Evolutionary conservation across 2,888 invertebrate species (phyloP).

Genomic region (Hirtodrosophila cameraria): DNA sequence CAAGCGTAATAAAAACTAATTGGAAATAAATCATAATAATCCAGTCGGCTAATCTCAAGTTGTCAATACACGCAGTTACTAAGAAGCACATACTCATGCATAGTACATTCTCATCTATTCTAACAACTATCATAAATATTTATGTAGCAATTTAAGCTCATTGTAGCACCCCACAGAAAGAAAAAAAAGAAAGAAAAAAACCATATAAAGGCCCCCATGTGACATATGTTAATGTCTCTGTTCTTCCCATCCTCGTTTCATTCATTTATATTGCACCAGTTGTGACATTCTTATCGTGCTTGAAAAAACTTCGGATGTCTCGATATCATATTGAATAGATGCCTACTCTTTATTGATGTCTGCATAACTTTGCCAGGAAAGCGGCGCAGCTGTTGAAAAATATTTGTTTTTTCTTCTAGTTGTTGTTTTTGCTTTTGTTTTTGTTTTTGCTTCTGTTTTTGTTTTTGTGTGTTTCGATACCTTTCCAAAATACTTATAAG

Average conservation of each 20-base stretch:
- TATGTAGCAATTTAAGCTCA: slow-evolving; percentile 62
- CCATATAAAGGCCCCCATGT: slow-evolving; percentile 8
- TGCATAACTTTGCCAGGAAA: slow-evolving; percentile 14
- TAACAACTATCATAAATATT: slow-evolving; percentile 56
- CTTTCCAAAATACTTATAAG: slow-evolving; percentile 28
- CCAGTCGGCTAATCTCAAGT: slow-evolving; percentile 28
- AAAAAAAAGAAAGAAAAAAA: no score
- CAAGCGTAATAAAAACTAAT: slow-evolving; percentile 38
- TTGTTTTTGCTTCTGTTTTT: no score
- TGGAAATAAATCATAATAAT: slow-evolving; percentile 42
- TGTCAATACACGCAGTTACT: slow-evolving; percentile 21
- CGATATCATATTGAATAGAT: slow-evolving; percentile 37
- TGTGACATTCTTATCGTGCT: slow-evolving; percentile 43
- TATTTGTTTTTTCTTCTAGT: neutral
- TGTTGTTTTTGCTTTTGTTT: neutral
- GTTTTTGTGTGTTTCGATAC: slow-evolving; percentile 21
- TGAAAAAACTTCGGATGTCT: slow-evolving; percentile 24
- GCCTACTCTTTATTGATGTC: slow-evolving; percentile 10
- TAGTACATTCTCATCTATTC: neutral
- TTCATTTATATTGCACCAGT: slow-evolving; percentile 24
- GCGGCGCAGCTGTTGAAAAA: slow-evolving; percentile 39
- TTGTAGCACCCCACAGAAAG: slow-evolving; percentile 32
- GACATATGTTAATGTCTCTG: slow-evolving; percentile 39
- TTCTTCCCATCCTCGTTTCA: slow-evolving; percentile 2
- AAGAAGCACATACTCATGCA: neutral